Evolutionary conservation across 2,113 vertebrate genomes (phyloP).

Genomic region (Lucifuga dentata): DNA sequence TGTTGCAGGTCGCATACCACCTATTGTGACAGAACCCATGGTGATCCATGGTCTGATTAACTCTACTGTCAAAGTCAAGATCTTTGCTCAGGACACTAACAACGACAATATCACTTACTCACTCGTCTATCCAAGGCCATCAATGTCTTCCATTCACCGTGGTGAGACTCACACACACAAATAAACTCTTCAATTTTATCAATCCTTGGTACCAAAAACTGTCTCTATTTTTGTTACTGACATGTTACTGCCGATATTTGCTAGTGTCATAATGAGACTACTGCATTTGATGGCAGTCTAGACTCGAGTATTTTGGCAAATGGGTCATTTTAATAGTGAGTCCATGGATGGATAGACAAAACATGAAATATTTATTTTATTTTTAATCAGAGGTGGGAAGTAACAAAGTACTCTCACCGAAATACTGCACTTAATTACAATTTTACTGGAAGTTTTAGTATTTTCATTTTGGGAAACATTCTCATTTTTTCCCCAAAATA

Average conservation of each 20-base stretch:
- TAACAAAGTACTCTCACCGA: too few relatives aligned
- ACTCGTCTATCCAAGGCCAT: constrained; percentile 77
- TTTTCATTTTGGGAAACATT: too few relatives aligned
- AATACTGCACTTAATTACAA: too few relatives aligned
- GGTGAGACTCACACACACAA: constrained; percentile 67
- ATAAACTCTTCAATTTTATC: background rate
- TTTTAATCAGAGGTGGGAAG: too few relatives aligned
- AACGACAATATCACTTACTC: constrained; percentile 81
- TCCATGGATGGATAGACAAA: constrained; percentile 22
- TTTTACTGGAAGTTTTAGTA: too few relatives aligned
- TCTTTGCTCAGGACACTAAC: constrained; percentile 81
- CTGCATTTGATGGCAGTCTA: constrained; percentile 14
- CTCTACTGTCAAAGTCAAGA: constrained; percentile 64
- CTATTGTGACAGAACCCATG: constrained; percentile 78
- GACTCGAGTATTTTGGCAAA: constrained; percentile 14
- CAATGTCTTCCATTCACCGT: constrained; percentile 70
- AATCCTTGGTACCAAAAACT: background rate
- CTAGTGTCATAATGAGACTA: constrained; percentile 16
- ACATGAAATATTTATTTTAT: background rate
- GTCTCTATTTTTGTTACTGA: constrained; percentile 1
- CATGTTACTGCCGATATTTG: constrained; percentile 30
- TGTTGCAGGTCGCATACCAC: constrained; percentile 81
- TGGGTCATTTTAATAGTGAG: constrained; percentile 50
- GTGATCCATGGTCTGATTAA: constrained; percentile 80
- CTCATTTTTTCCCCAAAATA: too few relatives aligned